Evolutionary conservation across 2,797 vertebrate genomes (phyloP).

Genomic region (Gadopsis marmoratus): DNA sequence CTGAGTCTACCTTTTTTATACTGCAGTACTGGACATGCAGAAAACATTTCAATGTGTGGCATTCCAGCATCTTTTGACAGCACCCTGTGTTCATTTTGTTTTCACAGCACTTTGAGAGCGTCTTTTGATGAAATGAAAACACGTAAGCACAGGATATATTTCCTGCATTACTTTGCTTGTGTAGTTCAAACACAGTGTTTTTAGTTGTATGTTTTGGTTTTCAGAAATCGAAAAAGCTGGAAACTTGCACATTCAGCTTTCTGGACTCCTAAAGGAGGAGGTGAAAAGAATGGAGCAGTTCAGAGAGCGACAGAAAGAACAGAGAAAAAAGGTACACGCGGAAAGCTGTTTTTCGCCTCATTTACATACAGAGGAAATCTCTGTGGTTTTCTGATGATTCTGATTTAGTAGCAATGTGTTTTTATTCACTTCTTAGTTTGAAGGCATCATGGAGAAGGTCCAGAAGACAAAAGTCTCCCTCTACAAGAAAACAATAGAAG

Average conservation of each 20-base stretch:
- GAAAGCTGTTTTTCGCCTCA: neutral
- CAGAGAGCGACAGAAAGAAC: slow-evolving; percentile 95
- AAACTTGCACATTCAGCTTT: slow-evolving; percentile 92
- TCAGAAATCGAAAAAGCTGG: slow-evolving; percentile 94
- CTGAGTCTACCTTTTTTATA: neutral
- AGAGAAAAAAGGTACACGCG: slow-evolving; percentile 91
- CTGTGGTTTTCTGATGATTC: neutral
- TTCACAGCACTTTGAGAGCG: slow-evolving; percentile 88
- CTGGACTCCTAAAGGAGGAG: slow-evolving; percentile 90
- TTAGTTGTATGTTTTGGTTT: neutral
- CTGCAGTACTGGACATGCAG: neutral
- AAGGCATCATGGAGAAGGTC: slow-evolving; percentile 90
- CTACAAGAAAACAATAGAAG: slow-evolving; percentile 94
- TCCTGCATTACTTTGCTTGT: neutral
- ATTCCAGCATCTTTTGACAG: neutral
- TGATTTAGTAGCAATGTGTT: neutral
- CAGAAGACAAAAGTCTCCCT: slow-evolving; percentile 94
- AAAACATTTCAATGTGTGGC: neutral
- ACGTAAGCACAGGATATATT: slow-evolving; percentile 85
- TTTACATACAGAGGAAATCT: slow-evolving; percentile 34
- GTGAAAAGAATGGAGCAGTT: slow-evolving; percentile 92
- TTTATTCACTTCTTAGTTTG: slow-evolving; percentile 84
- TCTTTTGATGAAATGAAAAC: slow-evolving; percentile 93
- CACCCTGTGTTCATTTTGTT: slow-evolving; percentile 5
- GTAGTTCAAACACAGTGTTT: neutral